These are phyloP conservation scores for Phoebastria nigripes DNA, from an alignment of 2,797 vertebrate species.

Conservation along the genomic window DNA sequence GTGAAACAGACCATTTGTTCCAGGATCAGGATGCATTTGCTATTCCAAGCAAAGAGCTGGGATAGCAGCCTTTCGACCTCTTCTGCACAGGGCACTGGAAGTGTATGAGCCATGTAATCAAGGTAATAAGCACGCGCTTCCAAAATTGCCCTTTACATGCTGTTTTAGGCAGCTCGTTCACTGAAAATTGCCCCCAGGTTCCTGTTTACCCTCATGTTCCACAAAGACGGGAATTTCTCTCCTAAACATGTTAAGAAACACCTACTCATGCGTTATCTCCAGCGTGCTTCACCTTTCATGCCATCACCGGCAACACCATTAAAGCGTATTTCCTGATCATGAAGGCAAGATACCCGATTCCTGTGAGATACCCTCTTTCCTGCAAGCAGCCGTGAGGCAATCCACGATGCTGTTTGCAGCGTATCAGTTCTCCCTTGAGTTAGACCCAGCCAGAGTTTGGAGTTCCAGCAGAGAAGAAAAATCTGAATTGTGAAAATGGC, in stretches of 20 bases:
- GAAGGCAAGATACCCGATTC: not conserved
- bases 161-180: not conserved
- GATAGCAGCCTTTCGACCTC: not conserved
- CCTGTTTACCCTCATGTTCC: not conserved
- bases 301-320: fast-evolving
- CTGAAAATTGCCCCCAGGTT: not conserved
- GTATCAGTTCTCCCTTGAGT: not conserved
- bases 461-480: not conserved
- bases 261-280: not conserved
- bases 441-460: not conserved
- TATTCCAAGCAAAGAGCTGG: not conserved
- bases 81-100: not conserved
- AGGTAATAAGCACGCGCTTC: not conserved
- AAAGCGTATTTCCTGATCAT: not conserved
- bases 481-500: not conserved
- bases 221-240: not conserved
- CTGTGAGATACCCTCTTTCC: not conserved
- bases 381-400: not conserved
- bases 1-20: not conserved
- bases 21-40: not conserved
- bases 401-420: not conserved
- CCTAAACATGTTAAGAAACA: not conserved
- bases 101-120: not conserved
- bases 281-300: not conserved
- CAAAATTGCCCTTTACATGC: not conserved